phyloP scores from a whole-genome alignment of 2,797 vertebrate species.

The Melanotaenia trifasciata region DNA sequence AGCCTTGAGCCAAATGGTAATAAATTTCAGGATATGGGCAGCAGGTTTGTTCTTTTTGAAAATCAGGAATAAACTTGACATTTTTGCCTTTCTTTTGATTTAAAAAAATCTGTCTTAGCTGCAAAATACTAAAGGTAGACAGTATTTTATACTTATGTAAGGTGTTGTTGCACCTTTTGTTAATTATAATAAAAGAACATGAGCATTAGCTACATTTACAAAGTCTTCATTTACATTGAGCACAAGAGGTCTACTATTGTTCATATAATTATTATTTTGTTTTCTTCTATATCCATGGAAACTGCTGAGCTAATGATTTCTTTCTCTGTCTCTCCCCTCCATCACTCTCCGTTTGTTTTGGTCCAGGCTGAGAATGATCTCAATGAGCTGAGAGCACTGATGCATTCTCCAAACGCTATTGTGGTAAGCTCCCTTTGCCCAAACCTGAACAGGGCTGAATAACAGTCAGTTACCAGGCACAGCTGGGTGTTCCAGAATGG shows the following conservation, averaged over 20 bases:
- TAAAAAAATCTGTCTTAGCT: neutral
- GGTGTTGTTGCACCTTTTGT: neutral
- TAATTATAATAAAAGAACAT: neutral
- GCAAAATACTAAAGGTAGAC: neutral
- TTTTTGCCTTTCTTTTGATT: constrained; percentile 3
- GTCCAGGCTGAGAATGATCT: constrained; percentile 98
- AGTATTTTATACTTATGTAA: neutral
- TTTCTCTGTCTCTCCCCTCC: constrained; percentile 66
- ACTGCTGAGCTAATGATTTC: constrained; percentile 83
- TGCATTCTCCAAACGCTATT: constrained; percentile 99
- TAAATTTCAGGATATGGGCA: constrained; percentile 13
- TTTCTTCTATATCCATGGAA: constrained; percentile 49
- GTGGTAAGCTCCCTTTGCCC: constrained; percentile 89
- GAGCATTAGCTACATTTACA: neutral
- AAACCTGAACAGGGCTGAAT: constrained; percentile 59
- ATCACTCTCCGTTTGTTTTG: constrained; percentile 75
- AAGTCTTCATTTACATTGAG: neutral
- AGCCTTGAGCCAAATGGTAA: constrained; percentile 9
- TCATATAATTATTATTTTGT: constrained; percentile 29
- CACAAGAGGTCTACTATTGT: constrained; percentile 22
- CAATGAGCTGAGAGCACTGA: constrained; percentile 99
- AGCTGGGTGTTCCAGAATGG: constrained; percentile 68
- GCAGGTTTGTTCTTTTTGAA: constrained; percentile 6
- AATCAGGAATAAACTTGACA: neutral
- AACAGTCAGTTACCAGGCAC: constrained; percentile 46